These are phyloP conservation scores for Sternarchorhynchus goeldii DNA, from an alignment of 2,797 vertebrate genomes.

Conservation along the genomic window DNA sequence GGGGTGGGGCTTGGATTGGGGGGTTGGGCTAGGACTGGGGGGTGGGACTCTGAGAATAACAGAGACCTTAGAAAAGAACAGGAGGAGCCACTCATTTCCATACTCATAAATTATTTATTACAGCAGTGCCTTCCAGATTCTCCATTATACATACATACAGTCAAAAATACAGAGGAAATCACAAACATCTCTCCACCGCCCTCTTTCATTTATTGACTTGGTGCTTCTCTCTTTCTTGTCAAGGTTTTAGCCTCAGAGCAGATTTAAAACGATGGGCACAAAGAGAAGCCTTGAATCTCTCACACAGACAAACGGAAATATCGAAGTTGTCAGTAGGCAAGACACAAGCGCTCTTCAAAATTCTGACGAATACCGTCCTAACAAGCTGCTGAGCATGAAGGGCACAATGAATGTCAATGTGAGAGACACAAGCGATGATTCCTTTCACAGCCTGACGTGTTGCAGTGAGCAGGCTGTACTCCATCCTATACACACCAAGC, in stretches of 20 bases:
- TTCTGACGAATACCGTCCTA: constrained; percentile 30
- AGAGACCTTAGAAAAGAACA: constrained; percentile 51
- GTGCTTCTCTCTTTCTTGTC: constrained; percentile 31
- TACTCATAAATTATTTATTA: constrained; percentile 54
- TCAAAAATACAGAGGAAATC: background rate
- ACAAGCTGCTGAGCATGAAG: constrained; percentile 26
- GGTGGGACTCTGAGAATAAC: constrained; percentile 36
- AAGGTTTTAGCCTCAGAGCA: constrained; percentile 24
- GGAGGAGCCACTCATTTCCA: constrained; percentile 50
- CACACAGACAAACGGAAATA: background rate
- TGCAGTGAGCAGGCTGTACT: background rate
- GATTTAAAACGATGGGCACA: constrained; percentile 28
- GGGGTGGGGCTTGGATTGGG: constrained; percentile 15
- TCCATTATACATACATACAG: background rate
- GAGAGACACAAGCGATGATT: background rate
- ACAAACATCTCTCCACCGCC: constrained; percentile 1
- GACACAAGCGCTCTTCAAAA: constrained; percentile 19
- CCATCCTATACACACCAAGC: background rate
- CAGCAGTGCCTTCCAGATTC: constrained; percentile 48
- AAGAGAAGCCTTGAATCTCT: constrained; percentile 39
- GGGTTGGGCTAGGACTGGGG: background rate
- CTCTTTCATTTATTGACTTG: constrained; percentile 8
- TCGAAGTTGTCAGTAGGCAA: constrained; percentile 19
- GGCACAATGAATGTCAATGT: constrained; percentile 11
- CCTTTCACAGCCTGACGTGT: background rate